Percentiles rank a stretch among this genome's conserved stretches.
These are phyloP conservation scores for Equus quagga DNA, from an alignment of 2,113 vertebrate species.

Conservation along the genomic window DNA sequence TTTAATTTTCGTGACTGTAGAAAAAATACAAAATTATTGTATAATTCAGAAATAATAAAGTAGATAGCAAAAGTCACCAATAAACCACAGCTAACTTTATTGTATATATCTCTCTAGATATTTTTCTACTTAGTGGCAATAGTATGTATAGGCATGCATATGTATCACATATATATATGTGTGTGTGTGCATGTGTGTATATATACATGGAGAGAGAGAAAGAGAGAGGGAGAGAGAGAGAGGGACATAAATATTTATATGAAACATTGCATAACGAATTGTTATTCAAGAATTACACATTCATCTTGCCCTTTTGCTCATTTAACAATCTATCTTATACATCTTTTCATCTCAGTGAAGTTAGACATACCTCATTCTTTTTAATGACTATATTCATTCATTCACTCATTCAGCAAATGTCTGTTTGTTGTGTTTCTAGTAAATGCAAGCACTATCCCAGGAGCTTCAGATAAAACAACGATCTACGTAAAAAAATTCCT, in stretches of 20 bases:
- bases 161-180: background rate
- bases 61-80: background rate
- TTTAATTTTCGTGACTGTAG: background rate
- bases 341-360: background rate
- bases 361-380: background rate
- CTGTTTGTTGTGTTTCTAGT: background rate
- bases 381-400: background rate
- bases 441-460: background rate
- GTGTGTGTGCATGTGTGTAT: background rate
- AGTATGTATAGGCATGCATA: background rate
- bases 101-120: background rate
- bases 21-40: background rate
- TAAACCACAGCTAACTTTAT: background rate
- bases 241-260: background rate
- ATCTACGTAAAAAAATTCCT: background rate
- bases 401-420: background rate
- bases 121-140: background rate
- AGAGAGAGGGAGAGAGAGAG: background rate
- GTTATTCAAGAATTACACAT: background rate
- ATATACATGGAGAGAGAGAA: background rate
- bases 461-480: background rate
- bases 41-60: background rate
- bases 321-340: background rate
- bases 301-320: background rate
- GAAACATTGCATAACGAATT: background rate